Conservation (phyloP, 2,797 vertebrate genomes). For the Artibeus lituratus region DNA sequence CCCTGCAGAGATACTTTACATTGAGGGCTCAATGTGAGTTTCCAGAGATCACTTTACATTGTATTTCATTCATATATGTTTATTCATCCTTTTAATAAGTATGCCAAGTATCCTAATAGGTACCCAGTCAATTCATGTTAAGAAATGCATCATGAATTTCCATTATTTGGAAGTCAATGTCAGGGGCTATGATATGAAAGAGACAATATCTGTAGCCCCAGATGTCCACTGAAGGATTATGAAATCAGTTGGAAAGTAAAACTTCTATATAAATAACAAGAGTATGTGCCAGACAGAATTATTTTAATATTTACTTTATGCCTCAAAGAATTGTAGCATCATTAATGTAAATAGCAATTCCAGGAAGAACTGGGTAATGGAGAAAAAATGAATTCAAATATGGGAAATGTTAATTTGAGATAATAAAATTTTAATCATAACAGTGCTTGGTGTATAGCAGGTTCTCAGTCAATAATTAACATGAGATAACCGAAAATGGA, state of each 20-base stretch:
- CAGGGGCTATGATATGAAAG: neutral
- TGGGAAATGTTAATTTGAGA: neutral
- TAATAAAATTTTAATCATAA: slow-evolving; percentile 50
- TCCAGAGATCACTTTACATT: neutral
- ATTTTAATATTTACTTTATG: slow-evolving; percentile 29
- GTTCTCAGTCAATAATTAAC: slow-evolving; percentile 39
- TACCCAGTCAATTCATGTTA: neutral
- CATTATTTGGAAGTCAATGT: neutral
- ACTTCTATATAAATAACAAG: neutral
- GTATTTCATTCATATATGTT: neutral
- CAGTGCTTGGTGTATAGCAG: neutral
- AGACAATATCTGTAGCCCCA: neutral
- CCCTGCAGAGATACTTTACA: neutral
- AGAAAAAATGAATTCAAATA: slow-evolving; percentile 27
- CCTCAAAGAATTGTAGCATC: neutral
- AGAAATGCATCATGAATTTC: neutral
- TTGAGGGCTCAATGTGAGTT: neutral
- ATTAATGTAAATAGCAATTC: slow-evolving; percentile 12
- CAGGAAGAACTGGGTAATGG: neutral
- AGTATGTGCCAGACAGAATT: neutral
- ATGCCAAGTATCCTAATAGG: neutral
- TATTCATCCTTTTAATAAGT: neutral
- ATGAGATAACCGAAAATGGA: slow-evolving; percentile 42
- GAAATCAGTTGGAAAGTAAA: neutral
- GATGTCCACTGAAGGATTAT: neutral